phyloP scores from a whole-genome alignment of 2,888 invertebrate species.

The Elysia crispata region DNA sequence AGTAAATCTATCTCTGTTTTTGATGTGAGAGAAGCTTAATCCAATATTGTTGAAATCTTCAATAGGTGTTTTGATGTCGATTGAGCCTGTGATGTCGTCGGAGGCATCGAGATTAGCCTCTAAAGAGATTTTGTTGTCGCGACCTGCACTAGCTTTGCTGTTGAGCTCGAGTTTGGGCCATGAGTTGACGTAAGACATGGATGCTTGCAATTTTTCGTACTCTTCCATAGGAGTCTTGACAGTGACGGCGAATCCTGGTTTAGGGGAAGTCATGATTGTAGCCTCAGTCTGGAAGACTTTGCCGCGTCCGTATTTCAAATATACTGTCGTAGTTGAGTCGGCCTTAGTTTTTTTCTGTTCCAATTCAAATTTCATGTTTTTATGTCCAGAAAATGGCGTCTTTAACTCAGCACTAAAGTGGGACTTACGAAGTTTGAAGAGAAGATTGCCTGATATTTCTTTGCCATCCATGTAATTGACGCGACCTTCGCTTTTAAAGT shows the following conservation, averaged over 20 bases:
- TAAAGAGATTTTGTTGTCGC: background rate
- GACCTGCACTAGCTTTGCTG: constrained; percentile 28
- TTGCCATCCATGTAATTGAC: constrained; percentile 41
- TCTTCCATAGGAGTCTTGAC: constrained; percentile 32
- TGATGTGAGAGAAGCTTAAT: constrained; percentile 44
- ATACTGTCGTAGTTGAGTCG: background rate
- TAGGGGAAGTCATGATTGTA: constrained; percentile 31
- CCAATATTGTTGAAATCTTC: constrained; percentile 43
- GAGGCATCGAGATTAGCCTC: constrained; percentile 16
- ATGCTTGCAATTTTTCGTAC: constrained; percentile 35
- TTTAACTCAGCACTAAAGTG: background rate
- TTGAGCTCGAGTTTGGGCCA: constrained; percentile 17
- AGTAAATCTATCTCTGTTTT: constrained; percentile 35
- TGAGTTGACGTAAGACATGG: constrained; percentile 15
- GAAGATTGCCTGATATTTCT: constrained; percentile 34
- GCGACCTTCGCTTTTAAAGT: constrained; percentile 32
- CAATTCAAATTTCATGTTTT: background rate
- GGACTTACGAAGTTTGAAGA: constrained; percentile 6
- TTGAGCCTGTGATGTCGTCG: constrained; percentile 30
- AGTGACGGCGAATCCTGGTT: constrained; percentile 29
- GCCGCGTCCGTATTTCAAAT: constrained; percentile 15
- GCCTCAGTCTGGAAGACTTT: constrained; percentile 22
- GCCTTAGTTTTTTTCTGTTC: background rate
- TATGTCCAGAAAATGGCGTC: background rate
- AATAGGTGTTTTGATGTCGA: constrained; percentile 45